Evolutionary conservation across 2,113 vertebrate species (phyloP).

Genomic region (Mungos mungo): DNA sequence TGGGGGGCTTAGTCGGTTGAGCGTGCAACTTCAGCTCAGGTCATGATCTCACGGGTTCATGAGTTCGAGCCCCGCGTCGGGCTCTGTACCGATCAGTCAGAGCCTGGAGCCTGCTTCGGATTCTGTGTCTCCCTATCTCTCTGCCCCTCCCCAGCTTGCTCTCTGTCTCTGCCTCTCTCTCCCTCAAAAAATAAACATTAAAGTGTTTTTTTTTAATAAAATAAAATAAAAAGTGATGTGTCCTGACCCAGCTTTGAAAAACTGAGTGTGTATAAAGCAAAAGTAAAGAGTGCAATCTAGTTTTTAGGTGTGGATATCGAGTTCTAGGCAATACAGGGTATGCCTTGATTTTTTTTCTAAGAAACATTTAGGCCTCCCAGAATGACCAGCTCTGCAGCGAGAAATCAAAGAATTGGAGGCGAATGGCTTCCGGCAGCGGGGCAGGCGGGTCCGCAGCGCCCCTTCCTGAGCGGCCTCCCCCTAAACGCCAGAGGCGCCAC

Average conservation of each 20-base stretch:
- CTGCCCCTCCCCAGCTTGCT: too few relatives aligned
- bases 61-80: too few relatives aligned
- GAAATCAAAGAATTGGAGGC: neutral
- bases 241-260: neutral
- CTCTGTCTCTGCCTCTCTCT: too few relatives aligned
- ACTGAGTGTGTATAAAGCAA: neutral
- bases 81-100: too few relatives aligned
- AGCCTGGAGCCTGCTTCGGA: too few relatives aligned
- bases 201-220: neutral
- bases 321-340: neutral
- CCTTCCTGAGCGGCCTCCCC: neutral
- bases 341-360: neutral
- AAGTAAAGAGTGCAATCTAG: neutral
- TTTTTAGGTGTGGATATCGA: neutral
- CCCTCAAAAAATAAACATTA: too few relatives aligned
- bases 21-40: too few relatives aligned
- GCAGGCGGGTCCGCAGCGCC: fast-evolving
- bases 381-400: fast-evolving
- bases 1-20: too few relatives aligned
- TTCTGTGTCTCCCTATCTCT: too few relatives aligned
- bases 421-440: fast-evolving
- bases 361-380: neutral
- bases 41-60: too few relatives aligned
- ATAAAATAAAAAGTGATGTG: neutral
- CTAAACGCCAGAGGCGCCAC: neutral